phyloP scores from a whole-genome alignment of 2,888 invertebrate species.

The Lasioglossum vierecki region DNA sequence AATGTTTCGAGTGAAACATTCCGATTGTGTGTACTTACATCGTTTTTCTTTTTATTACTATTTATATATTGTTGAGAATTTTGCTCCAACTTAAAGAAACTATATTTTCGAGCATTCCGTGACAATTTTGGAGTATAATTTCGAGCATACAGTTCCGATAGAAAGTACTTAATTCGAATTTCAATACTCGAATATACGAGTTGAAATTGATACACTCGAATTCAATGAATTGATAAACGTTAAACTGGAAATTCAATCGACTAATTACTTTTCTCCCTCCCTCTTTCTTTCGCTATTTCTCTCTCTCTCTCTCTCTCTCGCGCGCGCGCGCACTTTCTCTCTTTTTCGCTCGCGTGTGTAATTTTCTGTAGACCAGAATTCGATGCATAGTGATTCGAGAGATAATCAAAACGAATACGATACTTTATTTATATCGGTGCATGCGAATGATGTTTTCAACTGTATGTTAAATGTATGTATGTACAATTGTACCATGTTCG shows the following conservation, averaged over 20 bases:
- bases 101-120: slow-evolving; percentile 8
- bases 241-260: not conserved
- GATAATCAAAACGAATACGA: slow-evolving; percentile 55
- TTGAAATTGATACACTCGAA: not conserved
- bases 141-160: not conserved
- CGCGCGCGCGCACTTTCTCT: not conserved
- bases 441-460: slow-evolving; percentile 38
- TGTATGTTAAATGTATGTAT: slow-evolving; percentile 50
- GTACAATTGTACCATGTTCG: slow-evolving; percentile 37
- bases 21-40: not conserved
- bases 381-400: slow-evolving; percentile 42
- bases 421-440: slow-evolving; percentile 42
- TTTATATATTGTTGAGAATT: not conserved
- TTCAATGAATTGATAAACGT: not conserved
- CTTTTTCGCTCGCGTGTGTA: not conserved
- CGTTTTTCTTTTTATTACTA: not conserved
- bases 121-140: slow-evolving; percentile 11
- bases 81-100: not conserved
- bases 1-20: not conserved
- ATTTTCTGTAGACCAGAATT: slow-evolving; percentile 28
- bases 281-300: not conserved
- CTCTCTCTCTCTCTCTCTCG: not conserved
- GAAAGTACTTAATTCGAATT: slow-evolving; percentile 7
- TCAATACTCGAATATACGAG: slow-evolving; percentile 1
- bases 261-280: slow-evolving; percentile 12